A percentile compares a stretch with the other conserved stretches of the same genome.
phyloP scores from a whole-genome alignment of 1,140 invertebrate species.

The Elysia chlorotica region DNA sequence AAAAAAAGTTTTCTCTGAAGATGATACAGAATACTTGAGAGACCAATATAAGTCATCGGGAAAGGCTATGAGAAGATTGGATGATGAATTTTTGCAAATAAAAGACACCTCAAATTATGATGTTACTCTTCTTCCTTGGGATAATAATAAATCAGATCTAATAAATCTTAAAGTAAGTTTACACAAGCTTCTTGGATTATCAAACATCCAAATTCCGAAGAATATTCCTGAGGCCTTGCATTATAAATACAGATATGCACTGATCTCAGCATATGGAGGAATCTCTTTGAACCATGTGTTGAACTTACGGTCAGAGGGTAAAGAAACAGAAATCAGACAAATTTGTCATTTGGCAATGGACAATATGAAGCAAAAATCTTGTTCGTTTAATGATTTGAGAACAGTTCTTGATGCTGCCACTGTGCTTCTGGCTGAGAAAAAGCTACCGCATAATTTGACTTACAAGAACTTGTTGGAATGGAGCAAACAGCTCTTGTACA shows the following conservation, averaged over 20 bases:
- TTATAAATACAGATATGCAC: slow-evolving; percentile 23
- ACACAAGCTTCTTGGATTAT: slow-evolving; percentile 29
- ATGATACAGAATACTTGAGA: slow-evolving; percentile 20
- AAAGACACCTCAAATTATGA: slow-evolving; percentile 18
- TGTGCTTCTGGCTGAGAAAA: neutral
- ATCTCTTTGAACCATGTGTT: slow-evolving; percentile 14
- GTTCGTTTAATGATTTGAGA: neutral
- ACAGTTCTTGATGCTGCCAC: neutral
- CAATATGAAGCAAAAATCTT: neutral
- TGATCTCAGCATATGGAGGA: slow-evolving; percentile 15
- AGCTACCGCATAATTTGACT: neutral
- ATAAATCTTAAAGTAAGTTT: slow-evolving; percentile 27
- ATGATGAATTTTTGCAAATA: slow-evolving; percentile 30
- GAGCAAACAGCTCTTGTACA: neutral
- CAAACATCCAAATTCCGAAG: slow-evolving; percentile 14
- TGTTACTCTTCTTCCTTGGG: neutral
- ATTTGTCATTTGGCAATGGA: neutral
- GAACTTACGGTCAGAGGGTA: neutral
- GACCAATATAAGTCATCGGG: slow-evolving; percentile 3
- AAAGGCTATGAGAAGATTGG: slow-evolving; percentile 23
- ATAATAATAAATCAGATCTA: slow-evolving; percentile 17
- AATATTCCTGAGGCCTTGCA: slow-evolving; percentile 4
- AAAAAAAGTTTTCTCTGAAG: neutral
- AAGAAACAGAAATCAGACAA: neutral
- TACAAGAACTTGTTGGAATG: slow-evolving; percentile 9